Evolutionary conservation across 2,888 invertebrate genomes (phyloP).

Genomic region (Lissonota sp.): DNA sequence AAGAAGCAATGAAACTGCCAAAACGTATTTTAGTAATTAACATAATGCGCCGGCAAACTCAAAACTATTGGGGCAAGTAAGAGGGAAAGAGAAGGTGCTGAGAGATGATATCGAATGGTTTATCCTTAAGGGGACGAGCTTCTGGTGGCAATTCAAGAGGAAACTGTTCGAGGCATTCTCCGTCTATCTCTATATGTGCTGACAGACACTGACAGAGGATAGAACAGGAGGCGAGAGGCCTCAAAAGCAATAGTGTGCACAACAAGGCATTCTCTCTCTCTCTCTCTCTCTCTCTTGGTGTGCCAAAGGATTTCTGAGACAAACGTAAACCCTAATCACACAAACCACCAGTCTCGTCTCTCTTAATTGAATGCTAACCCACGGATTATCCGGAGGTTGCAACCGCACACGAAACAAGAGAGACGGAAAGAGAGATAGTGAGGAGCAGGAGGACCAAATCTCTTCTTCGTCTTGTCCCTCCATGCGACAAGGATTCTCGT

Average conservation of each 20-base stretch:
- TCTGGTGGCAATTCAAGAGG: conserved; percentile 15
- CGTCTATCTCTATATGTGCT: not conserved
- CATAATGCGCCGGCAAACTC: no score
- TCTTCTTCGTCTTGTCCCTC: not conserved
- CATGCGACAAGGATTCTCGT: conserved; percentile 14
- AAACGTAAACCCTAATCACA: conserved; percentile 63
- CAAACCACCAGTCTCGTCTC: conserved; percentile 62
- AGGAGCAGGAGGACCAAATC: not conserved
- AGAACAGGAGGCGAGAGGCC: not conserved
- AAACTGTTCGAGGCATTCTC: conserved; percentile 8
- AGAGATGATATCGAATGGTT: not conserved
- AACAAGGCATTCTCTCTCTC: not conserved
- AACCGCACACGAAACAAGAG: conserved; percentile 47
- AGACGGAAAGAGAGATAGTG: conserved; percentile 2
- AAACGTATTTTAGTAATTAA: no score
- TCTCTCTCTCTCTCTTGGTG: conserved; percentile 7
- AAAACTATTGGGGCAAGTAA: no score
- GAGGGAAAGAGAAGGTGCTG: not conserved
- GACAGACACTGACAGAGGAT: not conserved
- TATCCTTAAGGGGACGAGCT: conserved; percentile 10
- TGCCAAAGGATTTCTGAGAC: conserved; percentile 46
- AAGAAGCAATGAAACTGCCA: no score
- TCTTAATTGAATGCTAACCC: conserved; percentile 66
- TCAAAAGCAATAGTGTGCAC: conserved; percentile 30
- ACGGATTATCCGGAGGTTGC: conserved; percentile 57